Base-by-base conservation (phyloP, 2,113 vertebrate species). In the Chaetodon auriga region DNA sequence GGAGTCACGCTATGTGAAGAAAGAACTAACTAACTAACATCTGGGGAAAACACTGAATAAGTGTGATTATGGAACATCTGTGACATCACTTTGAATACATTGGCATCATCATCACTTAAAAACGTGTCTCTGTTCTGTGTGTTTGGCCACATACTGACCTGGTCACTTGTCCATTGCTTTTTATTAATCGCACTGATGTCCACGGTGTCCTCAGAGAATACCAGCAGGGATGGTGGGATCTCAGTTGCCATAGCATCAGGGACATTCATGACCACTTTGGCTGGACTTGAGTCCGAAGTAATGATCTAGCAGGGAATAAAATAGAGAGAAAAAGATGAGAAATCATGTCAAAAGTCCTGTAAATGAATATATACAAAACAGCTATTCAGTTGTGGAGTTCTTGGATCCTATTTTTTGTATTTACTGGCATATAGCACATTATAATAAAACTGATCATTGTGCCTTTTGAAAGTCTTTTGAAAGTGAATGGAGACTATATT, bases 221-320 rank as follows among this genome's bases (percentile, higher is more conserved):
- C 2, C 48, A 92, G 78, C 62, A 41, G 6, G 19, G 54, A 60
- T 0, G 60, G 48, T 38, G 88, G 82, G 48, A 92, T 92, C 38
- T 75, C 35, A 25, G 21, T 63, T 61, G 88, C 86, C 65, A 92
- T 66, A 13, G 61, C 57, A 82, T 92, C 77, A 0, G 90, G 90
- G 23, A 92, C 86, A 75, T 92, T 90, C 49, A 19, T 1, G 38
- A 87, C 62, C 53, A 88, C 70, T 23, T 11, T 30, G 5, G 41
- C 57, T 38, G 90, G 76, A 62, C 13, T 78, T 68, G 51, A 2
- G 49, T 84, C 64, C 55, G 83, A n/a, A 76, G 88, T 71, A 57
- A 92, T 79, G 1, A 92, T 85, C 90, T 92, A 69, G 7, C 12
- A 54, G 53, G 45, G 23, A 49, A 58, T 65, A 18, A 11, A 57